A percentile compares a stretch with the other conserved stretches of the same genome.
These are phyloP conservation scores for Anastatus disparis DNA, from an alignment of 1,140 invertebrate species.

Conservation along the genomic window DNA sequence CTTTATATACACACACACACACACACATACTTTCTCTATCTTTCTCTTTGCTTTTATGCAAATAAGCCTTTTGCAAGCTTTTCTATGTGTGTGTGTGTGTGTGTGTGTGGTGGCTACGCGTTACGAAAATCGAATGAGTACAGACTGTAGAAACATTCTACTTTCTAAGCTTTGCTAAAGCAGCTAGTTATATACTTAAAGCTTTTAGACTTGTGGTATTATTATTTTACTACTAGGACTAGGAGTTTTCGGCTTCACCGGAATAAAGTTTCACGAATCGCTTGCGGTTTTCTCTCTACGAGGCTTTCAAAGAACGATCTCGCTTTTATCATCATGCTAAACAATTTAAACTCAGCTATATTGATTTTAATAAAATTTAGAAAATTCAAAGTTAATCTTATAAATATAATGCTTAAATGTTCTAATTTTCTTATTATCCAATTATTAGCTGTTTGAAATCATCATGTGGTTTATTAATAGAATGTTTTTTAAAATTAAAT, in stretches of 20 bases:
- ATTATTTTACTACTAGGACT: conserved; percentile 13
- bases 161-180: neutral
- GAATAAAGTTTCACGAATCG: conserved; percentile 4
- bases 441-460: too few species aligned
- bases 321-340: too few species aligned
- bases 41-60: conserved; percentile 19
- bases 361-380: too few species aligned
- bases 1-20: too few species aligned
- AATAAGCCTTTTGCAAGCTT: conserved; percentile 14
- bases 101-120: neutral
- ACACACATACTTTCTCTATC: neutral
- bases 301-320: too few species aligned
- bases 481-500: too few species aligned
- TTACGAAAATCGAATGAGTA: conserved; percentile 28
- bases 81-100: neutral
- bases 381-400: too few species aligned
- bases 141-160: neutral
- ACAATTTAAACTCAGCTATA: too few species aligned
- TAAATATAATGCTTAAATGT: too few species aligned
- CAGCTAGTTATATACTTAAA: conserved; percentile 1
- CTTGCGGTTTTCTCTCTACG: too few species aligned
- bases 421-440: too few species aligned
- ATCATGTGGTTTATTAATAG: too few species aligned
- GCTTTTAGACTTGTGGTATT: neutral
- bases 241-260: neutral